Conservation (phyloP, 2,797 vertebrate genomes). For the Hylomyscus alleni region DNA sequence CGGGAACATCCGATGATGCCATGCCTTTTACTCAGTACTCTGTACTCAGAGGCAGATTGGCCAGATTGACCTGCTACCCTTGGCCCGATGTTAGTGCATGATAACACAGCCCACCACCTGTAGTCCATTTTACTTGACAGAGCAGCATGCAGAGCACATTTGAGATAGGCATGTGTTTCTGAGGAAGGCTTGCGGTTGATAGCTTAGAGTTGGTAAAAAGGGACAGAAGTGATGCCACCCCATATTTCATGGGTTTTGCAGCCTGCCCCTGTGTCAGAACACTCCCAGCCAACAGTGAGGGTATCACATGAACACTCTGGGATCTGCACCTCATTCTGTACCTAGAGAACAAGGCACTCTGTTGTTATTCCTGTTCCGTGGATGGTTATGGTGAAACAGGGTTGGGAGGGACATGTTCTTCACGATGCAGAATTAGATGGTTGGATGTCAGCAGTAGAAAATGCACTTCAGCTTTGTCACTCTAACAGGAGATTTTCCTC, state of each 20-base stretch:
- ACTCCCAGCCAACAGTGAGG: not conserved
- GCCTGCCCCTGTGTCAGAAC: constrained; percentile 8
- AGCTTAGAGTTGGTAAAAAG: constrained; percentile 24
- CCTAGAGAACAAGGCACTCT: constrained; percentile 48
- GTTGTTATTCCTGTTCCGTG: not conserved
- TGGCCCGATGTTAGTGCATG: not conserved
- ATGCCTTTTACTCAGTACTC: not conserved
- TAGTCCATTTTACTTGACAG: not conserved
- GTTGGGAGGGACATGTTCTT: not conserved
- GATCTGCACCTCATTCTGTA: constrained; percentile 29
- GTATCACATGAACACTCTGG: not conserved
- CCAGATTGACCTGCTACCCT: not conserved
- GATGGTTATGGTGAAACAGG: not conserved
- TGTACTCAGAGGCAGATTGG: not conserved
- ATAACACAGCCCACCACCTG: fast-evolving
- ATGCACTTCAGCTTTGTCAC: not conserved
- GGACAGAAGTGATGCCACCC: constrained; percentile 47
- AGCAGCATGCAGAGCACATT: not conserved
- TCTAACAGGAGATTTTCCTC: not conserved
- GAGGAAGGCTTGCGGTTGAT: constrained; percentile 53
- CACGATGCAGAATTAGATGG: not conserved
- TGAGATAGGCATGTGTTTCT: not conserved
- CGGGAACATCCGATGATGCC: not conserved
- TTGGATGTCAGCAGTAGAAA: not conserved
- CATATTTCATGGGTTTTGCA: constrained; percentile 25